A percentile compares a stretch with the other conserved stretches of the same genome.
These are phyloP conservation scores for Nemotelus nigrinus DNA, from an alignment of 2,888 invertebrate species.

Conservation along the genomic window DNA sequence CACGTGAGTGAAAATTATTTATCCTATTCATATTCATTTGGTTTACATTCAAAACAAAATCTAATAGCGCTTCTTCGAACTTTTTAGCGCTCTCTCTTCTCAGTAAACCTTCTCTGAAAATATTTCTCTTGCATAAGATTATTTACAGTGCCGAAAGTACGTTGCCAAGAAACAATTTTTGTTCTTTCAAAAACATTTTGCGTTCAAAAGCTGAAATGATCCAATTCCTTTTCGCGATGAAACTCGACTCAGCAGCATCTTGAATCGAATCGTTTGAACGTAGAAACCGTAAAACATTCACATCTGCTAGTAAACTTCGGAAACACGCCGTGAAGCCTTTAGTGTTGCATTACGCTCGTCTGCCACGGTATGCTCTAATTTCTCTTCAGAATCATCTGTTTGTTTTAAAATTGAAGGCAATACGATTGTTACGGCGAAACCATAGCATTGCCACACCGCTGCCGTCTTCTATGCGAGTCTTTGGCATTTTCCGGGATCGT, in stretches of 20 bases:
- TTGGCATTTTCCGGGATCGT: background rate
- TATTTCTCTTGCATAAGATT: background rate
- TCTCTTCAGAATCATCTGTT: constrained; percentile 40
- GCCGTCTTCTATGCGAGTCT: background rate
- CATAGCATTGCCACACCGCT: background rate
- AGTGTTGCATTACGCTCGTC: background rate
- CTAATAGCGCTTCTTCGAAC: too few relatives aligned
- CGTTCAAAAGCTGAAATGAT: constrained; percentile 12
- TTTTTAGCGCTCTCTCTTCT: too few relatives aligned
- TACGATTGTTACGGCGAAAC: constrained; percentile 14
- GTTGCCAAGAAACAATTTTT: constrained; percentile 26
- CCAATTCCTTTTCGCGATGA: background rate
- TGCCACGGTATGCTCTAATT: constrained; percentile 24
- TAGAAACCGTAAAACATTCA: constrained; percentile 6
- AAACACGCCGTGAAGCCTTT: background rate
- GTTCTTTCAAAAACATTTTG: constrained; percentile 34
- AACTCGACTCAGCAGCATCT: background rate
- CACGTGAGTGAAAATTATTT: too few relatives aligned
- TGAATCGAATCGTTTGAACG: constrained; percentile 4
- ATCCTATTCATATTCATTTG: too few relatives aligned
- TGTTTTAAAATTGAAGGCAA: constrained; percentile 32
- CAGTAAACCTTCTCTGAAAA: background rate
- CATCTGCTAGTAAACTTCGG: background rate
- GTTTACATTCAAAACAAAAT: too few relatives aligned
- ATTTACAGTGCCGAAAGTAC: background rate